A percentile compares a stretch with the other conserved stretches of the same genome.
Conservation (phyloP, 2,888 invertebrate genomes). For the Halocaridina rubra region DNA sequence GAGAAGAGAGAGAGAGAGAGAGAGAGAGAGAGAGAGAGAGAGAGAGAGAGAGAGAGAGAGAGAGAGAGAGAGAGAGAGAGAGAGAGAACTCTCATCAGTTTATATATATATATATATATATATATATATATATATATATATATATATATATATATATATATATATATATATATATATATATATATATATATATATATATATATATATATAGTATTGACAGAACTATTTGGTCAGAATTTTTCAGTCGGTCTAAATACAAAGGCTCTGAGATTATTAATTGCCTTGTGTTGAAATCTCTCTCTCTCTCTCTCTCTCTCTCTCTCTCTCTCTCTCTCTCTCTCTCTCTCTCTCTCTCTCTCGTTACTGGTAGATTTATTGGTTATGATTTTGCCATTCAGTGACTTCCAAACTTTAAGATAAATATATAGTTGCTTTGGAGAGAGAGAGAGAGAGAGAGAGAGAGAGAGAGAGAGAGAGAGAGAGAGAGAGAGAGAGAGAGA, state of each 20-base stretch:
- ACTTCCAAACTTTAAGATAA: not conserved
- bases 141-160: no score
- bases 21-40: not conserved
- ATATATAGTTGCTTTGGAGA: not conserved
- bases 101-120: no score
- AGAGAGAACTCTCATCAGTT: not conserved
- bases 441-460: not conserved
- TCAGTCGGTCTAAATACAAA: no score
- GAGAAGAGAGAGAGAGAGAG: not conserved
- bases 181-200: no score
- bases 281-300: no score
- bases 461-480: constrained; percentile 4
- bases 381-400: no score
- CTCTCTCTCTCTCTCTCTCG: not conserved
- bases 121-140: no score
- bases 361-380: no score
- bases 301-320: not conserved
- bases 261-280: no score
- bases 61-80: not conserved
- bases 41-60: not conserved
- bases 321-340: not conserved
- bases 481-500: not conserved
- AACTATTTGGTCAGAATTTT: no score
- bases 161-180: no score
- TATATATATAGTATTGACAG: no score